Conservation (phyloP, 2,113 vertebrate species). For the Ptyas mucosa region DNA sequence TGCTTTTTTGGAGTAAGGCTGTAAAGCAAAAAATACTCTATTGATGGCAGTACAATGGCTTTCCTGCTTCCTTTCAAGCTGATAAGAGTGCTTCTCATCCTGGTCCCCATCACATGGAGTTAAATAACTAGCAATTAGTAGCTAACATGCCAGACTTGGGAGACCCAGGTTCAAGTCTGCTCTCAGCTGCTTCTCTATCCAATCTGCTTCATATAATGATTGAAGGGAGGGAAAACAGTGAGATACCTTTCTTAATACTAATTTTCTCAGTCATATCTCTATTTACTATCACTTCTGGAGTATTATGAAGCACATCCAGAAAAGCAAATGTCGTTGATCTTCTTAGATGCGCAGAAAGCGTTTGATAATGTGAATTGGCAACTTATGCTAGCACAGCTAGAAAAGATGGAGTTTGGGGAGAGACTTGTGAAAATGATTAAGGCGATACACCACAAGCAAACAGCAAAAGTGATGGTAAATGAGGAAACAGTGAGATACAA, state of each 20-base stretch:
- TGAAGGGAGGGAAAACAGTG: neutral
- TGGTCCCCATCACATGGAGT: neutral
- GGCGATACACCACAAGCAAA: no score
- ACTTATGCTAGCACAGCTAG: no score
- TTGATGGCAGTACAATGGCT: neutral
- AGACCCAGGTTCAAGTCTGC: neutral
- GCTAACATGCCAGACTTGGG: neutral
- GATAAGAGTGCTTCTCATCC: neutral
- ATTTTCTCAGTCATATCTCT: no score
- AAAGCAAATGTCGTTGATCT: no score
- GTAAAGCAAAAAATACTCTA: neutral
- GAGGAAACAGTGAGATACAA: neutral
- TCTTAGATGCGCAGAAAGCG: no score
- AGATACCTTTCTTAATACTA: neutral
- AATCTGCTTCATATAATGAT: neutral
- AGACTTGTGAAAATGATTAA: no score
- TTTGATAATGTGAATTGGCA: no score
- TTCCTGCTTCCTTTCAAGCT: neutral
- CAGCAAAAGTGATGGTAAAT: no score
- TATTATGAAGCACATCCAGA: no score
- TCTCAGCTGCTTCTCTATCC: neutral
- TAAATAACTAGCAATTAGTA: neutral
- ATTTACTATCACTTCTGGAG: no score
- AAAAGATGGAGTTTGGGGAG: no score
- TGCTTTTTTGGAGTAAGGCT: neutral